Percentiles rank a stretch among this genome's conserved stretches.
These are phyloP conservation scores for Leptopilina myrica DNA, from an alignment of 2,888 invertebrate species.

Conservation along the genomic window DNA sequence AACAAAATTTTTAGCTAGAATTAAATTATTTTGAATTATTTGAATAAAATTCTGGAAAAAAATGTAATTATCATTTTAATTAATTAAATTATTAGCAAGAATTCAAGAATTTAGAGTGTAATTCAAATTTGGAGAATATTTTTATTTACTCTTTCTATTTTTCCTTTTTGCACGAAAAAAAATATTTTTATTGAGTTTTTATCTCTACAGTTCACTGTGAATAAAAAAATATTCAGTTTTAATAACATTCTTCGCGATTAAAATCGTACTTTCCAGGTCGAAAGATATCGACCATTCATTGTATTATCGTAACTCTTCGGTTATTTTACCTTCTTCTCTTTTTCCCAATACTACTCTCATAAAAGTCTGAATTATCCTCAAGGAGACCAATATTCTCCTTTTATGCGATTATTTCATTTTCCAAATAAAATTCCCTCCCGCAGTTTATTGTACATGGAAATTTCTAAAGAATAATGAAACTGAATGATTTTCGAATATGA, in stretches of 20 bases:
- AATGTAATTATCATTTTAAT: no score
- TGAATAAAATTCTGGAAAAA: no score
- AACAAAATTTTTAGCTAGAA: no score
- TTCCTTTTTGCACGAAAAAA: no score
- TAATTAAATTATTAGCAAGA: no score
- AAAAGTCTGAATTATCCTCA: slow-evolving; percentile 9
- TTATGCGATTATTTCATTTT: slow-evolving; percentile 8
- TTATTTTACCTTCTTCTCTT: slow-evolving; percentile 4
- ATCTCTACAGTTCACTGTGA: no score
- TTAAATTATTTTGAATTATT: no score
- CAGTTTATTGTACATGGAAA: not conserved
- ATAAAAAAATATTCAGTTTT: not conserved
- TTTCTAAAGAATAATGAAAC: not conserved
- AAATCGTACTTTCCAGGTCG: slow-evolving; percentile 17
- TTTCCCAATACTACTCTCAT: not conserved
- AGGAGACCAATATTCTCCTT: not conserved
- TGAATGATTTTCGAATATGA: not conserved
- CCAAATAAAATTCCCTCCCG: not conserved
- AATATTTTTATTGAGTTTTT: no score
- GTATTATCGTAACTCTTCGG: not conserved
- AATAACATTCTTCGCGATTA: not conserved
- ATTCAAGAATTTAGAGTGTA: no score
- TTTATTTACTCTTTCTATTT: no score
- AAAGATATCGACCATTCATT: slow-evolving; percentile 32
- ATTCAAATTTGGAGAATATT: no score